Evolutionary conservation across 1,140 invertebrate species (phyloP), one percentile per base, ranked within the genome.

Genomic region (Archivesica marissinica): DNA sequence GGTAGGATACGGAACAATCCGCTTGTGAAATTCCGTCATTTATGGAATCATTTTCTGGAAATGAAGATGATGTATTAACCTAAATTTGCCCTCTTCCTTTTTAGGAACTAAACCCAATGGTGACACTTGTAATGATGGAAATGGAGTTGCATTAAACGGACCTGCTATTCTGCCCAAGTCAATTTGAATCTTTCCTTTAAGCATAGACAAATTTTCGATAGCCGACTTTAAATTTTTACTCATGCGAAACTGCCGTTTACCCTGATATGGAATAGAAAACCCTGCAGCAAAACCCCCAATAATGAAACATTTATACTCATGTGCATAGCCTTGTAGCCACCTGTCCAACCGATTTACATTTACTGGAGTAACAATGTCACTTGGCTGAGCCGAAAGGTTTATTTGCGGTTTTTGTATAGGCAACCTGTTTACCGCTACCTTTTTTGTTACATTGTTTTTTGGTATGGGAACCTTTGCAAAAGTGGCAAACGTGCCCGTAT

Each of bases 21-120:
- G 33, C 35, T 38, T 38, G 28, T 38, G 66, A 25, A 25, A 70
- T 30, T 15, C 56, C 41, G 33, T 35, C 50, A 39, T 61, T 35
- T 28, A 78, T 17, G 11, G 30, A 50, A 23, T 54, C 35, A 7
- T 81, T 47, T 28, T 68, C 44, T 33, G 86, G 41, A 70, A 84
- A 2, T 78, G 84, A 15, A 89, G 66, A 54, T 88, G 84, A 64
- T 88, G 80, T 68, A 85, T 85, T n/a, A 75, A 7, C 13, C 68
- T 15, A 38, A 76, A 72, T 44, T 86, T 15, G 2, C 61, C 72
- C 28, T 28, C 13, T 35, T 47, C 30, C 28, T 75, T 88, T 68
- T 83, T 72, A 50, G 70, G 80, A 17, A 83, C 80, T 11, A 74
- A 75, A 2, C 80, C 80, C 20, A 83, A 28, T 30, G 80, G 79